Conservation (phyloP, 2,797 vertebrate genomes). For the Ceryle rudis region DNA sequence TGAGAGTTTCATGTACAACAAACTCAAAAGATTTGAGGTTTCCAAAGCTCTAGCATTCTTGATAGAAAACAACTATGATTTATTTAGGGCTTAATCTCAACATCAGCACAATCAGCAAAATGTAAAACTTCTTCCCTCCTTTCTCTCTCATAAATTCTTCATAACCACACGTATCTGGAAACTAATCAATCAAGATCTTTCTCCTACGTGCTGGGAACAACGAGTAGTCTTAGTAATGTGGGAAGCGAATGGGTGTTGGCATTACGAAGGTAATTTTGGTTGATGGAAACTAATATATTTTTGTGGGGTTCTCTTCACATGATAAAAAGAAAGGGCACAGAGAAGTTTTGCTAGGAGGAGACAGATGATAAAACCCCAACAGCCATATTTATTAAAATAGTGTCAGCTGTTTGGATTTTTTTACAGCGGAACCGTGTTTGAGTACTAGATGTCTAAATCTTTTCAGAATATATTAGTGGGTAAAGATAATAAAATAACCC, state of each 20-base stretch:
- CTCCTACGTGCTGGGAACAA: conserved; percentile 36
- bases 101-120: conserved; percentile 3
- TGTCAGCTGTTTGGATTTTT: neutral
- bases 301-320: neutral
- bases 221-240: neutral
- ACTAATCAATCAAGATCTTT: neutral
- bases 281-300: neutral
- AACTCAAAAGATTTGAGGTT: neutral
- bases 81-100: conserved; percentile 3
- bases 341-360: neutral
- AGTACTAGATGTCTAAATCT: neutral
- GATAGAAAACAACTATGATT: neutral
- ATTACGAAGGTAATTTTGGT: neutral
- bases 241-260: neutral
- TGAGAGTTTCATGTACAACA: neutral
- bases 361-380: neutral
- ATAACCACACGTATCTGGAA: neutral
- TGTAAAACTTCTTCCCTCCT: neutral
- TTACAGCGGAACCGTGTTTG: neutral
- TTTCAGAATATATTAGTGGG: neutral
- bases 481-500: neutral
- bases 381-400: neutral
- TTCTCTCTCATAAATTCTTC: conserved; percentile 21
- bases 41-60: neutral
- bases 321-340: neutral